phyloP scores from a whole-genome alignment of 2,797 vertebrate species.

The Apogon hyalosoma region DNA sequence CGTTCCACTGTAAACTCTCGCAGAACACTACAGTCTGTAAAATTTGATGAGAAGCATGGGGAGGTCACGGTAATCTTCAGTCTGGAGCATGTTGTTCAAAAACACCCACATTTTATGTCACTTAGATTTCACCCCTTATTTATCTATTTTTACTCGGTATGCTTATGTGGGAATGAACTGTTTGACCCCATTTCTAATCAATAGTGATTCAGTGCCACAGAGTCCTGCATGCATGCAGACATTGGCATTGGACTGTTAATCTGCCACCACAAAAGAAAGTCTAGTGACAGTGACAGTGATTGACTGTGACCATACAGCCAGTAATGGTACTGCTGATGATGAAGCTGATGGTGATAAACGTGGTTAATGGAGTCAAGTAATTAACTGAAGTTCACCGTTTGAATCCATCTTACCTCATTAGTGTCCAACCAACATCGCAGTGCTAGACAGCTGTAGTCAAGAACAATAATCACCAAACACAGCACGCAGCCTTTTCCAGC shows the following conservation, averaged over 20 bases:
- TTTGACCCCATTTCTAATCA: constrained; percentile 17
- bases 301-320: constrained; percentile 23
- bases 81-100: too few relatives aligned
- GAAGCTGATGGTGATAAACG: constrained; percentile 16
- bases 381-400: constrained; percentile 42
- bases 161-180: background rate
- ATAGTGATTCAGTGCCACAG: background rate
- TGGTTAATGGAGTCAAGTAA: constrained; percentile 40
- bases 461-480: constrained; percentile 20
- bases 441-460: constrained; percentile 1
- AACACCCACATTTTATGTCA: background rate
- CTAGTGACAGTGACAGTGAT: constrained; percentile 24
- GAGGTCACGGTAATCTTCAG: too few relatives aligned
- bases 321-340: constrained; percentile 10
- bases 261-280: constrained; percentile 6
- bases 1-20: too few relatives aligned
- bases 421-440: constrained; percentile 13
- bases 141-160: background rate
- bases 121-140: background rate
- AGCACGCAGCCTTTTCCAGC: constrained; percentile 5
- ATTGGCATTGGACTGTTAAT: constrained; percentile 6
- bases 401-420: constrained; percentile 34
- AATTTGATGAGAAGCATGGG: too few relatives aligned
- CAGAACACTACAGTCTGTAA: too few relatives aligned
- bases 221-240: background rate